Evolutionary conservation across 2,113 vertebrate genomes (phyloP), one percentile per base, ranked within the genome.

Genomic region (Gracilinanus agilis): DNA sequence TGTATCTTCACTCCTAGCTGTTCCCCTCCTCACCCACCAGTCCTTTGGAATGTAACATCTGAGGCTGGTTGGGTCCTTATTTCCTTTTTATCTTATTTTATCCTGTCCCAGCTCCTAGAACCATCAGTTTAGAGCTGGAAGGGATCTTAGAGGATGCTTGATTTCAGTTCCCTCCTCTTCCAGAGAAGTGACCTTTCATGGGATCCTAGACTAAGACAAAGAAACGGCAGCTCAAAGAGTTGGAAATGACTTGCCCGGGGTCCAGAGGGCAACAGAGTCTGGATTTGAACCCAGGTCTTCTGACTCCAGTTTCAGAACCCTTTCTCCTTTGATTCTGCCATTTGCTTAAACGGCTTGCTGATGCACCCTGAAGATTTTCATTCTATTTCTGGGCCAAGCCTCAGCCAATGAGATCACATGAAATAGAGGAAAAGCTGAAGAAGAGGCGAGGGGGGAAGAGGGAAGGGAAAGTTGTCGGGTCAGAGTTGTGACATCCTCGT

Each of bases 391-490:
- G 96, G 96, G 90, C 92, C 95, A 96, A 96, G 94, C 88, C 89
- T 16, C 53, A 90, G 24, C 93, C 95, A 94, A 91, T 93, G 91
- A 92, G 90, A 55, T 97, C 96, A 97, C 94, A 91, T 92, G 93
- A 96, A 88, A 92, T 96, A 95, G 96, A 97, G 96, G 61, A 96
- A 96, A 92, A 29, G 12, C 6, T 75, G 67, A 40, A 83, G n/a
- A 83, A 83, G 40, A 19, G 67, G 67, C 16, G 3, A 58, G 89
- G 96, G 96, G 95, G 96, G 94, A 96, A 49, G 96, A 97, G 96
- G 95, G n/a, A 40, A 83, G 67, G 93, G 19, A 11, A 94, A 96
- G 95, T 92, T 97, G 96, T 97, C 97, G 97, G 98, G 97, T 90
- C 54, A 25, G 55, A 55, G 91, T 92, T 83, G 96, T 92, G 94